These are phyloP conservation scores for Loris lydekkerianus DNA, from an alignment of 2,797 vertebrate species.

Conservation along the genomic window DNA sequence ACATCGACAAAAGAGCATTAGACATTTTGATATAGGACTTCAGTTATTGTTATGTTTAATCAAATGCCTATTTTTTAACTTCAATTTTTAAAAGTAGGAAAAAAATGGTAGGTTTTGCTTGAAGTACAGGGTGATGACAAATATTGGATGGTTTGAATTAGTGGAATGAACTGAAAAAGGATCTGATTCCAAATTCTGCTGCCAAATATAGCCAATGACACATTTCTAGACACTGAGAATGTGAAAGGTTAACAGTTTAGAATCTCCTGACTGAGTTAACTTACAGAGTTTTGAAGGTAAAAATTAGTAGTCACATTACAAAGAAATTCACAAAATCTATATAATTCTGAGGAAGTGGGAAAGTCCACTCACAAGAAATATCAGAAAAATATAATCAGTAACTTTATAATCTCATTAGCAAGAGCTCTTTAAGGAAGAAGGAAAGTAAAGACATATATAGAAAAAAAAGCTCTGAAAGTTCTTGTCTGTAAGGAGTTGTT, in stretches of 20 bases:
- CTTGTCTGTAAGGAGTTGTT: not conserved
- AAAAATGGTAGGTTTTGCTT: not conserved
- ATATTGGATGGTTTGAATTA: constrained; percentile 66
- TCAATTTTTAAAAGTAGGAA: constrained; percentile 1
- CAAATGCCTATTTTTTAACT: not conserved
- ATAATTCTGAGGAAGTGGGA: constrained; percentile 42
- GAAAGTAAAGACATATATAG: not conserved
- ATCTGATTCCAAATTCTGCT: not conserved
- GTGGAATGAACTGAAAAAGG: constrained; percentile 66
- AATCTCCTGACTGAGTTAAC: constrained; percentile 73
- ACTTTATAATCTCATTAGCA: constrained; percentile 59
- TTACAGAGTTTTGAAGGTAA: constrained; percentile 81
- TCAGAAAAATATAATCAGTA: not conserved
- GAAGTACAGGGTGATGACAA: constrained; percentile 1
- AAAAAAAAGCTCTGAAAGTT: not conserved
- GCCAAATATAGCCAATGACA: constrained; percentile 60
- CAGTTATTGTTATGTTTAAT: not conserved
- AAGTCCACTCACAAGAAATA: constrained; percentile 57
- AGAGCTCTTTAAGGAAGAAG: not conserved
- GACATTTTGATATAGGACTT: not conserved
- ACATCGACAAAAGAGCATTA: not conserved
- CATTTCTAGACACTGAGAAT: constrained; percentile 76
- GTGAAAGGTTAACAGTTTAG: constrained; percentile 78
- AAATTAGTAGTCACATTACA: constrained; percentile 58
- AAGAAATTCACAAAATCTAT: constrained; percentile 54